Evolutionary conservation across 2,888 invertebrate genomes (phyloP), one percentile per base, ranked within the genome.

Genomic region (Candidula unifasciata): DNA sequence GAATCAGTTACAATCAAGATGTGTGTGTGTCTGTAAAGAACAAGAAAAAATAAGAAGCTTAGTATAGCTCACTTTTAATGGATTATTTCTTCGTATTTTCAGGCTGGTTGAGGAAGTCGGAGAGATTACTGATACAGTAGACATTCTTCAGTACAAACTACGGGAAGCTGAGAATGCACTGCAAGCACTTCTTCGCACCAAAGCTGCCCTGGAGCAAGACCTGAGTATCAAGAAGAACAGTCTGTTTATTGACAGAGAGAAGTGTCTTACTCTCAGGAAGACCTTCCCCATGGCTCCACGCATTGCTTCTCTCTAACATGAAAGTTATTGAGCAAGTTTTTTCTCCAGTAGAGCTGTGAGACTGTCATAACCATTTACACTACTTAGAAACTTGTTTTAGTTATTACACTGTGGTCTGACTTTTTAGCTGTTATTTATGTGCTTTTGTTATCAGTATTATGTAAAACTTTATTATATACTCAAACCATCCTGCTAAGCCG

Each of bases 161-260:
- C 96, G 97, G 74, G 90, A 93, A 86, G 92, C 94, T 35, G 94
- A 94, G 91, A 93, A 93, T 88, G 91, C 94, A 54, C 91, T 94
- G 30, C 94, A 94, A 88, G 92, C 94, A 69, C 95, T 98, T 89
- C 95, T 98, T 68, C 96, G 96, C 90, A 97, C 97, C 21, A 95
- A 97, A 90, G 96, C 97, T 2, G 95, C 95, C 79, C 95, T 98
- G 78, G 98, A 98, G 94, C 96, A 96, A 69, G 98, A 98, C 94
- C 94, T 97, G 80, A 95, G 96, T 86, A 95, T 96, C 92, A 98
- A 98, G 95, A 96, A 96, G 89, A 97, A 97, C 93, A 96, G 97
- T 21, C 95, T 98, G 88, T 98, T 98, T 94, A 97, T 98, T 88
- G 98, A 98, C 95, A 95, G 97, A 86, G 98, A 98, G 94, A 98